Evolutionary conservation across 2,888 invertebrate genomes (phyloP).

Genomic region (Rotaria macrura): DNA sequence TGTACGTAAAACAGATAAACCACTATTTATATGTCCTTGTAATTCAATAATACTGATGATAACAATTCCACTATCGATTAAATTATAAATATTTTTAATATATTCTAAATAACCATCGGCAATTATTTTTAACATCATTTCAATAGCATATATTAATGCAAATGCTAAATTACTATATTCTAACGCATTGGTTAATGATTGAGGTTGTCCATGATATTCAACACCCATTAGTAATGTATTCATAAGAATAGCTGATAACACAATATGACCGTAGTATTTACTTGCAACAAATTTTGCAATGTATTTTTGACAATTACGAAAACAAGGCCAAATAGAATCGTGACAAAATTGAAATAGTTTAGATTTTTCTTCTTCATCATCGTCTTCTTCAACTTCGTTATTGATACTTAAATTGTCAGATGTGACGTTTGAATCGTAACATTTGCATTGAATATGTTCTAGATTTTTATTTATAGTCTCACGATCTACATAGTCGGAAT

Average conservation of each 20-base stretch:
- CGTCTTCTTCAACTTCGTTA: slow-evolving; percentile 16
- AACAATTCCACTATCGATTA: slow-evolving; percentile 95
- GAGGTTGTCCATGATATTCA: slow-evolving; percentile 92
- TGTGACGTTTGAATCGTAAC: background rate
- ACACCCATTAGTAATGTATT: slow-evolving; percentile 99
- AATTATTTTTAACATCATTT: slow-evolving; percentile 88
- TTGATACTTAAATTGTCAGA: background rate
- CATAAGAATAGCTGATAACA: slow-evolving; percentile 85
- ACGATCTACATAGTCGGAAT: slow-evolving; percentile 50
- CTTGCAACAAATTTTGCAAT: slow-evolving; percentile 61
- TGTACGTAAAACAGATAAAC: slow-evolving; percentile 86
- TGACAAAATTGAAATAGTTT: background rate
- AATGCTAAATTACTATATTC: slow-evolving; percentile 95
- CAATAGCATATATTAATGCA: slow-evolving; percentile 86
- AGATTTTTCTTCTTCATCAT: slow-evolving; percentile 43
- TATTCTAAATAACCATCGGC: slow-evolving; percentile 93
- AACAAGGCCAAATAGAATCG: background rate
- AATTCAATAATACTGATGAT: slow-evolving; percentile 56
- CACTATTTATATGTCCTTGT: slow-evolving; percentile 55
- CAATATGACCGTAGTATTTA: slow-evolving; percentile 88
- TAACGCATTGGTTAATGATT: slow-evolving; percentile 76
- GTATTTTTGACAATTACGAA: background rate
- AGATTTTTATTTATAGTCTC: background rate
- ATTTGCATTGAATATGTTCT: background rate
- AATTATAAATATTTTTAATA: slow-evolving; percentile 93